Conservation (phyloP, 1,140 invertebrate species). For the Drosophila repletoides region DNA sequence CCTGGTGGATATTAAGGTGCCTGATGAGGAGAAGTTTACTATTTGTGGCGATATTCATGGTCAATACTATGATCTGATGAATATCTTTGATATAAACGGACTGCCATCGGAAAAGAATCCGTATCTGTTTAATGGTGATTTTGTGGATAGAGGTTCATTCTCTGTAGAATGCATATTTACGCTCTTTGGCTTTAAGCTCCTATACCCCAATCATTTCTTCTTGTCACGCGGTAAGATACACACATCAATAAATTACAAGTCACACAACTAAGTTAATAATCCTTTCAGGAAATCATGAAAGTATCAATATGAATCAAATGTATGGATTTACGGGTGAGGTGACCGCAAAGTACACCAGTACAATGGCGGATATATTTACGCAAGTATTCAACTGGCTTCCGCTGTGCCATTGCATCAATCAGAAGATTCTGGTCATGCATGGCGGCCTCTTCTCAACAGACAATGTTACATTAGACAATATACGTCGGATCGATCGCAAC, state of each 20-base stretch:
- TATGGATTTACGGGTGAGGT: constrained; percentile 99
- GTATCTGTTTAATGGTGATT: constrained; percentile 90
- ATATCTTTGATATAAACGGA: constrained; percentile 99
- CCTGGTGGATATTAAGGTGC: constrained; percentile 94
- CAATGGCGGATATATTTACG: constrained; percentile 98
- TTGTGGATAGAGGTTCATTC: constrained; percentile 99
- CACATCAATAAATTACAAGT: constrained; percentile 2
- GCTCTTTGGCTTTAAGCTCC: constrained; percentile 97
- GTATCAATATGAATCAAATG: constrained; percentile 99
- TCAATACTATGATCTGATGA: constrained; percentile 98
- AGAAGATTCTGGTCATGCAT: constrained; percentile 96
- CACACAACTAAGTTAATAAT: neutral
- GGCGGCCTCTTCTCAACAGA: constrained; percentile 96
- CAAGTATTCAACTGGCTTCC: constrained; percentile 99
- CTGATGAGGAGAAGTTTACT: constrained; percentile 96
- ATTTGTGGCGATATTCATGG: constrained; percentile 99
- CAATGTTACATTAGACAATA: constrained; percentile 95
- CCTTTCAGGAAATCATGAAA: constrained; percentile 97
- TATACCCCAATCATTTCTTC: constrained; percentile 98
- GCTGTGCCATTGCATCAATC: constrained; percentile 97
- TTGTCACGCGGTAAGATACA: constrained; percentile 96
- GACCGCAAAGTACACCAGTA: constrained; percentile 94
- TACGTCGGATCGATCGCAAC: constrained; percentile 93
- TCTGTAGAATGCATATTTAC: constrained; percentile 99
- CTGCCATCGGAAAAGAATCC: constrained; percentile 97